Base-by-base conservation (phyloP, 2,797 vertebrate genomes). In the Alectoris magna region DNA sequence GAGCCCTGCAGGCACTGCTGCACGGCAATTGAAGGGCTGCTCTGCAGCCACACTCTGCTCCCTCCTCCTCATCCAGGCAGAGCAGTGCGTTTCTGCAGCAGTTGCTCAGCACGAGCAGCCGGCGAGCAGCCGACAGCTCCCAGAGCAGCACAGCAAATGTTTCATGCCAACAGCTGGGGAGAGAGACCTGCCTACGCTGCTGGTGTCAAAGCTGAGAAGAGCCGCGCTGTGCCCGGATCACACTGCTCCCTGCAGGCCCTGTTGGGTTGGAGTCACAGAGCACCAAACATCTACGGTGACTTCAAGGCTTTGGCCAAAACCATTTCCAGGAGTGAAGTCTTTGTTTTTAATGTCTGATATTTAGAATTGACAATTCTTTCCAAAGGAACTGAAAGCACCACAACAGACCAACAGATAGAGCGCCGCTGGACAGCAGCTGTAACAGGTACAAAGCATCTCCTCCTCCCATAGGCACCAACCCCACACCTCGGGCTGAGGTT, bases 401-500 rank as follows among this genome's bases (percentile, higher is more conserved):
- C 26, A 46, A 5, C 3, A 6, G 55, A 59, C 18, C 11, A 48
- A 48, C 14, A 7, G 23, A 22, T 36, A 58, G 16, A 24, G 23
- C 9, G 24, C 17, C 22, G 3, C 43, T 38, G 36, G 41, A 44
- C 44, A 73, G 46, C 26, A 14, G n/a, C 19, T 23, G 64, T 46
- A 23, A 66, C 10, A 26, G 66, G 24, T 18, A 36, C 46, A 38
- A 27, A 34, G 67, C 19, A n/a, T 21, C 34, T 23, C n/a, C 44
- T 24, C 17, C 16, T 16, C 10, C 38, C 46, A 31, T 15, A 6
- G 21, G 39, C 66, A 24, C 38, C 41, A 97, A 99, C 98, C 98
- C 98, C 71, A 72, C 53, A 23, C 46, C 22, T 12, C 11, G 11
- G 22, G 1, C 98, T 98, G 27, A 98, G 95, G 85, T 98, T 98